Conservation (phyloP, 2,113 vertebrate species). For the Trematocara variabile region DNA sequence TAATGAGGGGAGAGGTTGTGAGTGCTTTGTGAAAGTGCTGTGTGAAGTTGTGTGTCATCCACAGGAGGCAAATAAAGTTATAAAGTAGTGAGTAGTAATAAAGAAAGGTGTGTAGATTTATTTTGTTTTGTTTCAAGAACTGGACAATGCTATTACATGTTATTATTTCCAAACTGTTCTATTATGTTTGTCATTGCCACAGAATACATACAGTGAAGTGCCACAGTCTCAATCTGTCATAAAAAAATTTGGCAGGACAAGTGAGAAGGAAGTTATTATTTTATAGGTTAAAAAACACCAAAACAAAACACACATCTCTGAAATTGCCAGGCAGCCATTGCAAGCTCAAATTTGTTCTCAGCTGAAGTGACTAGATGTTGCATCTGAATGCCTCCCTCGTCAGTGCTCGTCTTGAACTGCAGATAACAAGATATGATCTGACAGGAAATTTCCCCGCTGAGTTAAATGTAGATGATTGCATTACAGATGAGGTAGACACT, state of each 20-base stretch:
- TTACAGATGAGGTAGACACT: conserved; percentile 1
- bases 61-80: background rate
- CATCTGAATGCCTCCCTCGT: background rate
- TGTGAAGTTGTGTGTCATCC: background rate
- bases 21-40: background rate
- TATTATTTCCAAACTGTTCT: background rate
- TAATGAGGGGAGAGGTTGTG: background rate
- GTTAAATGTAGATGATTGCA: background rate
- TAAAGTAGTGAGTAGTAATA: background rate
- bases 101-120: background rate
- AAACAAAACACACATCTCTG: background rate
- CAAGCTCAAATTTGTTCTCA: background rate
- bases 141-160: background rate
- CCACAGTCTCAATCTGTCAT: background rate
- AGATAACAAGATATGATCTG: conserved; percentile 19
- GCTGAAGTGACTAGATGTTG: background rate
- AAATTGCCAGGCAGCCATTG: background rate
- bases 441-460: conserved; percentile 4
- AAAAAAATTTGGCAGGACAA: background rate
- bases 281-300: background rate
- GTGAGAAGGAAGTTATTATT: background rate
- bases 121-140: background rate
- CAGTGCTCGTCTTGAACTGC: background rate
- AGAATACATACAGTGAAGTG: background rate
- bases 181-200: background rate